A percentile compares a stretch with the other conserved stretches of the same genome.
Evolutionary conservation across 2,888 invertebrate genomes (phyloP).

Genomic region (Nephrotoma flavescens): DNA sequence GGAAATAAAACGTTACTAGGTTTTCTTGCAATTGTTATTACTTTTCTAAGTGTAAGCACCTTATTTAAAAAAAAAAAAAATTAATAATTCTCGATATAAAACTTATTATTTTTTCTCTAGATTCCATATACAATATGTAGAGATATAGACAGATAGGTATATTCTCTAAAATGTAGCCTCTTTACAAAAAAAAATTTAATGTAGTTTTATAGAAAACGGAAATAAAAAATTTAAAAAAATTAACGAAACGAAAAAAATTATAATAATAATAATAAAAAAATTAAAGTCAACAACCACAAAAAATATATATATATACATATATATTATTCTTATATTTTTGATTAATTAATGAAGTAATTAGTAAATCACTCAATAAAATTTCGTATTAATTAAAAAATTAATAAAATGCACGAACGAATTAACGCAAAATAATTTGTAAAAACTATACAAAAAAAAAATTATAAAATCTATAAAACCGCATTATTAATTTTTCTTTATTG

Average conservation of each 20-base stretch:
- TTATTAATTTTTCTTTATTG: not conserved
- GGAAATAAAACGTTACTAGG: not conserved
- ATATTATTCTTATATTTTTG: not conserved
- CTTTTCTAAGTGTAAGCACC: not conserved
- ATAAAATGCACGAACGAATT: not conserved
- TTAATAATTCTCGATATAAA: not conserved
- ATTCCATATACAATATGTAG: not conserved
- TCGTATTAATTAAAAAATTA: not conserved
- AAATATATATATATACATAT: not conserved
- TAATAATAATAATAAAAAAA: not conserved
- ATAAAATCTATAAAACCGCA: not conserved
- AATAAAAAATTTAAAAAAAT: not conserved
- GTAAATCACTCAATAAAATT: not conserved
- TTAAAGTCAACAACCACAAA: not conserved
- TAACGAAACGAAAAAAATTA: not conserved
- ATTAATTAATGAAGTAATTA: not conserved
- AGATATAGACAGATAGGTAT: not conserved
- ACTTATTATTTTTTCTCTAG: not conserved
- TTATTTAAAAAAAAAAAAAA: not conserved
- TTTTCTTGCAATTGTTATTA: not conserved
- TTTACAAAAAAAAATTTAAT: not conserved
- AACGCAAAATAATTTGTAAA: not conserved
- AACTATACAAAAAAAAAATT: not conserved
- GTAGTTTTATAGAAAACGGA: not conserved
- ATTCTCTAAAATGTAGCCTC: not conserved